phyloP scores from a whole-genome alignment of 2,113 vertebrate genomes.

The Heterocephalus glaber region DNA sequence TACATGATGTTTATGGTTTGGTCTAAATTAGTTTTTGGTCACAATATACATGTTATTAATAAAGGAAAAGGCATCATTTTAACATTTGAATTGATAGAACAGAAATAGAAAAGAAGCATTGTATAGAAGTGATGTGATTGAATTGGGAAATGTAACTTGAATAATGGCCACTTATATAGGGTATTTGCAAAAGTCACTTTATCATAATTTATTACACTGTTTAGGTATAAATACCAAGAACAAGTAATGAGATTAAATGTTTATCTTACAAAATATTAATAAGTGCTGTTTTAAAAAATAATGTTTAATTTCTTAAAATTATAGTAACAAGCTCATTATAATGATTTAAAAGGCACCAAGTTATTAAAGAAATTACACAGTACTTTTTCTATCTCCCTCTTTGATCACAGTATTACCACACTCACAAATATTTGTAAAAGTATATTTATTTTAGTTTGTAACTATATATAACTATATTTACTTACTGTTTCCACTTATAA shows the following conservation, averaged over 20 bases:
- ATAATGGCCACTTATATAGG: conserved; percentile 8
- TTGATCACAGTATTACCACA: neutral
- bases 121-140: conserved; percentile 17
- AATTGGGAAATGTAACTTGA: neutral
- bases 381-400: neutral
- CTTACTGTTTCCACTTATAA: neutral
- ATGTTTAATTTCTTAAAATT: neutral
- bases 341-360: neutral
- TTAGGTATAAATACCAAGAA: neutral
- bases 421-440: neutral
- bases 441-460: neutral
- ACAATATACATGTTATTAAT: conserved; percentile 42
- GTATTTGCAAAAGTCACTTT: conserved; percentile 40
- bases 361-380: neutral
- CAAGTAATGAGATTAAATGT: neutral
- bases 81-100: conserved; percentile 35
- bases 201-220: neutral
- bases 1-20: neutral
- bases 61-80: conserved; percentile 11
- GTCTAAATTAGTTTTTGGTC: conserved; percentile 43
- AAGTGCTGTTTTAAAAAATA: neutral
- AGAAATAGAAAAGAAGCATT: conserved; percentile 47
- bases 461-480: neutral
- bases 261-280: neutral
- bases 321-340: neutral